Base-by-base conservation (phyloP, 2,797 vertebrate species). In the Ibycter americanus region DNA sequence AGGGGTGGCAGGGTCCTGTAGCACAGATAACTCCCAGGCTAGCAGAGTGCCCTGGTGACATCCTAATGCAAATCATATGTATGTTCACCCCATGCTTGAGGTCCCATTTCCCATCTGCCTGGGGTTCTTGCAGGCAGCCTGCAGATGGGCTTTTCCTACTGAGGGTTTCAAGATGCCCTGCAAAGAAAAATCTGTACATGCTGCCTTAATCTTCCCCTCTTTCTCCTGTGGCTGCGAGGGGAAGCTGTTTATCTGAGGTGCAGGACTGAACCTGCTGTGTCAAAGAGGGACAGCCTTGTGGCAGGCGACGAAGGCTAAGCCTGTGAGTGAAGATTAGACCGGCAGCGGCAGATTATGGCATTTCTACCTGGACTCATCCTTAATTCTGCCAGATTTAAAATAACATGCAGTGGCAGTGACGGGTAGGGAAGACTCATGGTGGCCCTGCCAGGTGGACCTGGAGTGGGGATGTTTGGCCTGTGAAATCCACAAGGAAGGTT, bases 361-460 rank as follows among this genome's bases (percentile, higher is more conserved):
- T 89, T 94, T 83, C 72, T 95, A 95, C 91, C 96, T 94, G 87
- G 70, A 83, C 77, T 95, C 85, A 52, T 87, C 83, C 87, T 88
- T 95, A 93, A 96, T 82, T 96, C 93, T 88, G 11, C 87, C 77
- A 83, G 54, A 66, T 93, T 83, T 94, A 91, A 94, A 91, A 55
- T 85, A 91, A 90, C 58, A 40, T 36, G n/a, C 46, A 77, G 59
- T 2, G 1, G 81, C 90, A 54, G 71, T 70, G 56, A 34, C 0
- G 3, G 51, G 44, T 62, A 51, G 68, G 58, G 51, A 89, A 25
- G 42, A 86, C 40, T 83, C 36, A 4, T 5, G 23, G 31, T 80
- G 66, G 44, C 29, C n/a, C 31, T 91, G 55, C 36, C 20, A 44
- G 36, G 42, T 81, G 59, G 46, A 74, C 32, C 15, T 29, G 21